Evolutionary conservation across 2,888 invertebrate genomes (phyloP).

Genomic region (Cetonia aurata): DNA sequence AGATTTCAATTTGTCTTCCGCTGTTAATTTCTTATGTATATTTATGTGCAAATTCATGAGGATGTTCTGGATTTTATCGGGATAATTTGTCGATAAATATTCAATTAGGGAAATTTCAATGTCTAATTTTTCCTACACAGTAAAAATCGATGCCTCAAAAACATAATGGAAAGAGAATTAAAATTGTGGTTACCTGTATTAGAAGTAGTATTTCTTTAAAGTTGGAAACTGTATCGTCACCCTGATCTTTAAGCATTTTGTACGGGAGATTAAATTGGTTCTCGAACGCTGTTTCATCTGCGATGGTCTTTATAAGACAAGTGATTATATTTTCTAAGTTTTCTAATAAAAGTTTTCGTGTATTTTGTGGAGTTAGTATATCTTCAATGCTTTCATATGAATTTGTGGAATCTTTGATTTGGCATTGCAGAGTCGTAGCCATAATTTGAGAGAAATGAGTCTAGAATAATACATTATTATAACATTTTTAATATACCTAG

Average conservation of each 20-base stretch:
- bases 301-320: conserved; percentile 62
- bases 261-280: conserved; percentile 59
- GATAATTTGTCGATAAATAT: conserved; percentile 60
- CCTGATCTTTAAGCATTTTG: conserved; percentile 61
- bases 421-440: conserved; percentile 24
- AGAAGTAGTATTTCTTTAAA: conserved; percentile 66
- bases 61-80: conserved; percentile 70
- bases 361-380: conserved; percentile 54
- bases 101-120: conserved; percentile 43
- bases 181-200: conserved; percentile 65
- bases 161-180: conserved; percentile 5
- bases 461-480: conserved; percentile 48
- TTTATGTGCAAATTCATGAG: conserved; percentile 68
- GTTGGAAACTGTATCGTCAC: conserved; percentile 64
- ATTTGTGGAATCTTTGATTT: conserved; percentile 7
- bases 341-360: conserved; percentile 62
- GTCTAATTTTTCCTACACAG: conserved; percentile 33
- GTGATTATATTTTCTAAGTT: conserved; percentile 66
- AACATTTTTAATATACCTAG: no score
- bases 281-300: conserved; percentile 63
- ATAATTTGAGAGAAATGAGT: conserved; percentile 52
- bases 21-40: conserved; percentile 66
- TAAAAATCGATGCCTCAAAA: background rate
- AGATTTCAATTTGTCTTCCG: conserved; percentile 69
- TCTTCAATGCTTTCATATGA: conserved; percentile 47